Evolutionary conservation across 2,797 vertebrate species (phyloP), one percentile per base, ranked within the genome.

Genomic region (Spinus pinus): DNA sequence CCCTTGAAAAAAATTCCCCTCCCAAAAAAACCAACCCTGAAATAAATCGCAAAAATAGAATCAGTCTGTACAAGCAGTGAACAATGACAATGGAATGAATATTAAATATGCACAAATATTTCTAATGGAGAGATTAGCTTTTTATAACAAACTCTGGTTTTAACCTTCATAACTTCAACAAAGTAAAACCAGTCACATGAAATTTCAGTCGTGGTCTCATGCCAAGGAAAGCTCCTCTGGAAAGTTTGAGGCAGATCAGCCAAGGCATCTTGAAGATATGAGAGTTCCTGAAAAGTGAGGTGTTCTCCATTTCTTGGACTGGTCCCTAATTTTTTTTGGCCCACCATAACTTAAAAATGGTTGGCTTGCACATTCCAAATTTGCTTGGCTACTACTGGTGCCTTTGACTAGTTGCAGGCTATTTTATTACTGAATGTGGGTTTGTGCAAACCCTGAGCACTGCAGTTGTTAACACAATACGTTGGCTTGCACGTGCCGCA

Each of bases 271-370:
- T 79, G 72, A 95, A 96, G 90, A 97, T 95, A 97, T 12, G 54
- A 94, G 73, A 93, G 92, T 95, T 95, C 89, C 91, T 94, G 58
- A 89, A 81, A 96, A 91, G 93, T 88, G 93, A 96, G 91, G 94
- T 91, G 90, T 93, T 97, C 94, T 95, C 83, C 85, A 93, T 86
- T 94, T 95, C 81, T 95, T 97, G 95, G 96, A 91, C 84, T 10
- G 46, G 46, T 85, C 93, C 61, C 93, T 96, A 95, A 95, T 95
- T 95, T 88, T 93, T 86, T 94, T 92, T 95, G 93, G 93, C 95
- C 81, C 88, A 31, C 71, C 54, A 18, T 81, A 95, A 94, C 81
- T 95, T 94, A 73, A 90, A 95, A 94, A 90, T n/a, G 49, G 74
- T 78, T 93, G 91, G 80, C 85, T 96, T 81, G 81, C 69, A 93